Evolutionary conservation across 2,888 invertebrate genomes (phyloP), one percentile per base, ranked within the genome.

Genomic region (Argyresthia goedartella): DNA sequence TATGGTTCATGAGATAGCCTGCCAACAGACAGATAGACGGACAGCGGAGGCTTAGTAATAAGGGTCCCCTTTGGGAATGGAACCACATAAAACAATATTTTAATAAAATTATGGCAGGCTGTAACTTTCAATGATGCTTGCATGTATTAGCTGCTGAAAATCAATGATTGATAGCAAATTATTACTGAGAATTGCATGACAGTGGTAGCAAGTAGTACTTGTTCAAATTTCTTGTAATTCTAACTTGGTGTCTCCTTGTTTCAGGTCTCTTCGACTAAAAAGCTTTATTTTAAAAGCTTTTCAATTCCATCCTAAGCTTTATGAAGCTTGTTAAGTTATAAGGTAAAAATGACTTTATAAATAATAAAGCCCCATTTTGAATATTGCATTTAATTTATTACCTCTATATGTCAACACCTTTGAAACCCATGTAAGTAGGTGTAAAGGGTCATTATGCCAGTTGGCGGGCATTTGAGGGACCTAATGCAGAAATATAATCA

Each of bases 251-350:
- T 77, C 67, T 64, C 60, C 74, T 79, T 88, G 80, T 88, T 89
- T 70, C 89, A 91, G 91, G 93, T 88, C 91, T 93, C 67, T 93
- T 93, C 69, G 93, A 93, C 81, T 92, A 91, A 89, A 74, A 77
- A 74, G 81, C 80, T 81, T 76, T 77, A 71, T 67, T 63, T 65
- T 64, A 70, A 76, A 51, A 76, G 79, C 76, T 72, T 66, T 67
- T 65, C 66, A 70, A 79, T 85, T 84, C 81, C 84, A 81, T 65
- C 69, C 62, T 70, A 69, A 74, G 79, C 77, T 82, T 76, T 75
- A 70, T 73, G 65, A 79, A 82, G 78, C 81, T 78, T 77, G 62
- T 73, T 84, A 81, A 84, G 68, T 69, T 76, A 46, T 85, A 85
- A 85, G 85, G 46, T 33, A 50, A 56, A 72, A 71, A 73, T 69